These are phyloP conservation scores for Xestia c-nigrum DNA, from an alignment of 2,888 invertebrate genomes.

Conservation along the genomic window DNA sequence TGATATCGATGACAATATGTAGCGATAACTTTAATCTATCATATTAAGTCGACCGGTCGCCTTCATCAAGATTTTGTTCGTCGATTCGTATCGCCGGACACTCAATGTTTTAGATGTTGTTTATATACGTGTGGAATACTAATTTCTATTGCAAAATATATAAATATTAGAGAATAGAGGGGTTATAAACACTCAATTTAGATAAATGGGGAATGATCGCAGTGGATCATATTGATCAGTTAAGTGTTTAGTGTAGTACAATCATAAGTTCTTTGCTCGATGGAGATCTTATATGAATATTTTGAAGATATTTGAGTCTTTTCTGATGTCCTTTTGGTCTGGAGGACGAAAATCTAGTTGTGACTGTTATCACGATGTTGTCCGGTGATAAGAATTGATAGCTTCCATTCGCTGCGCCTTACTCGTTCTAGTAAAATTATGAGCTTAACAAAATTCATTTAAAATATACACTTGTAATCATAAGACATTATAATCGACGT, in stretches of 20 bases:
- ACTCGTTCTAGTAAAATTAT: conserved; percentile 63
- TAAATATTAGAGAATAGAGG: conserved; percentile 62
- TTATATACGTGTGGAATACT: conserved; percentile 61
- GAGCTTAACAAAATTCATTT: conserved; percentile 67
- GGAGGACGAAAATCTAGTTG: conserved; percentile 59
- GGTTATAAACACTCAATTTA: conserved; percentile 60
- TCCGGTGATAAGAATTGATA: conserved; percentile 68
- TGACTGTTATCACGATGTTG: conserved; percentile 62
- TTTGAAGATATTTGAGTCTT: conserved; percentile 59
- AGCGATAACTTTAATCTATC: conserved; percentile 76
- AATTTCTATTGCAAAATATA: conserved; percentile 63
- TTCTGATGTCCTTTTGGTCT: conserved; percentile 62
- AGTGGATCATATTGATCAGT: conserved; percentile 67
- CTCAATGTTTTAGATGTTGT: conserved; percentile 64
- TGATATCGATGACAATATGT: conserved; percentile 83
- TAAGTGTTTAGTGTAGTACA: conserved; percentile 62
- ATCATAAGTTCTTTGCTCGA: conserved; percentile 61
- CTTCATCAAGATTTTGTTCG: conserved; percentile 70
- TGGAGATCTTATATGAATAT: conserved; percentile 62
- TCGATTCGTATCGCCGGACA: conserved; percentile 72
- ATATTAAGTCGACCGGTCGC: conserved; percentile 71
- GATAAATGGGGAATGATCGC: conserved; percentile 62
- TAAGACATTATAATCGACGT: conserved; percentile 66
- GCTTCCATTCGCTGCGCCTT: conserved; percentile 66
- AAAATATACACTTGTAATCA: conserved; percentile 64